A percentile compares a stretch with the other conserved stretches of the same genome.
These are phyloP conservation scores for Tachuris rubrigastra DNA, from an alignment of 2,113 vertebrate species.

Conservation along the genomic window DNA sequence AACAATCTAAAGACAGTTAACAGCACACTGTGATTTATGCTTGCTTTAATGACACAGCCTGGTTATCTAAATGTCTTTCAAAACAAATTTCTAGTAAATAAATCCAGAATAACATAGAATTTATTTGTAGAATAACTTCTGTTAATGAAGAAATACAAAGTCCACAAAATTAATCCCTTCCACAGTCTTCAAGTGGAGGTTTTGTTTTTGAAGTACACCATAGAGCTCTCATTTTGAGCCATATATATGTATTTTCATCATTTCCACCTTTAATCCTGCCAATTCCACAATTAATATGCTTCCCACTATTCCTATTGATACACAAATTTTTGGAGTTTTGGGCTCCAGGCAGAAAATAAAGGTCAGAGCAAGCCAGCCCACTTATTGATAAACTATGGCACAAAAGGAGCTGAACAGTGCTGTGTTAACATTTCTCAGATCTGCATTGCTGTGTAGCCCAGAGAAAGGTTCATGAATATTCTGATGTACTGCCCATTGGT, in stretches of 20 bases:
- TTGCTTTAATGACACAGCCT: neutral
- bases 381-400: neutral
- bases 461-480: neutral
- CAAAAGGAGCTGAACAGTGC: neutral
- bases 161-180: neutral
- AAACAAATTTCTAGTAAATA: neutral
- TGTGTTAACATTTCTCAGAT: neutral
- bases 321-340: neutral
- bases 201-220: neutral
- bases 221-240: neutral
- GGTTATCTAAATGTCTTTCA: neutral
- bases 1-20: neutral
- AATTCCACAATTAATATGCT: neutral
- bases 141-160: neutral
- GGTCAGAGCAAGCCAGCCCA: neutral
- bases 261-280: neutral
- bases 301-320: neutral
- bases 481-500: neutral
- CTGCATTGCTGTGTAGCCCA: neutral
- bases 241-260: neutral
- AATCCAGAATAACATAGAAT: neutral
- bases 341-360: neutral
- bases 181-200: neutral
- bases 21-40: neutral
- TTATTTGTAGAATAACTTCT: neutral